Base-by-base conservation (phyloP, 1,140 invertebrate genomes). In the Diachasmimorpha longicaudata region DNA sequence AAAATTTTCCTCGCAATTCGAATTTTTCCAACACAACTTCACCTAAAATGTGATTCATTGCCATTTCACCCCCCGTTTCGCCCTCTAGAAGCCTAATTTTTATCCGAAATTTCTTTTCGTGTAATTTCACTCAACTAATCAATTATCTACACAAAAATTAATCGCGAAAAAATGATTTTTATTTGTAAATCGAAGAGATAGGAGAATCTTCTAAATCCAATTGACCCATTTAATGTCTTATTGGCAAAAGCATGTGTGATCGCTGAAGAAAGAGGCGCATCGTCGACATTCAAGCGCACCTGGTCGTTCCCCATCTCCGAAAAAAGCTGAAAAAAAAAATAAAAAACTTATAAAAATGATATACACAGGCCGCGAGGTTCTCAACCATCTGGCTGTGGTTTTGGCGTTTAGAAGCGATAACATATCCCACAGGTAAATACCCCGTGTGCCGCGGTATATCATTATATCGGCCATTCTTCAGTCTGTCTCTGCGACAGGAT, bases 351-450 rank as follows among this genome's bases (percentile, higher is more conserved):
- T 75, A 79, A 63, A 25, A 63, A 63, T 63, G 58, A 63, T 79
- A 75, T 72, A 79, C 55, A 63, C 37, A 52, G 67, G 58, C 73
- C 68, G 31, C 11, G 68, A 75, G 74, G 70, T 63, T 63, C 14
- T 4, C 58, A 55, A 77, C 77, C 78, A 79, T 79, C 78, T 79
- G 78, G 78, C 76, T 77, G 78, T 55, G 78, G 78, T 77, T 79
- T 79, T 58, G 69, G 70, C 76, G 71, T 79, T 77, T 76, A 79
- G 75, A 63, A 63, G 75, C 78, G 73, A 79, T 79, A 74, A 77
- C 74, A 70, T 66, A 77, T 70, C 78, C 66, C 76, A 75, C 52
- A 52, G 71, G 73, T 78, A 74, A 36, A 58, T 73, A 37, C 46
- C 52, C 21, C 44, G 63, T 74, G 63, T 68, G 14, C 75, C 58